Conservation (phyloP, 2,888 invertebrate genomes). For the Limnephilus rhombicus region DNA sequence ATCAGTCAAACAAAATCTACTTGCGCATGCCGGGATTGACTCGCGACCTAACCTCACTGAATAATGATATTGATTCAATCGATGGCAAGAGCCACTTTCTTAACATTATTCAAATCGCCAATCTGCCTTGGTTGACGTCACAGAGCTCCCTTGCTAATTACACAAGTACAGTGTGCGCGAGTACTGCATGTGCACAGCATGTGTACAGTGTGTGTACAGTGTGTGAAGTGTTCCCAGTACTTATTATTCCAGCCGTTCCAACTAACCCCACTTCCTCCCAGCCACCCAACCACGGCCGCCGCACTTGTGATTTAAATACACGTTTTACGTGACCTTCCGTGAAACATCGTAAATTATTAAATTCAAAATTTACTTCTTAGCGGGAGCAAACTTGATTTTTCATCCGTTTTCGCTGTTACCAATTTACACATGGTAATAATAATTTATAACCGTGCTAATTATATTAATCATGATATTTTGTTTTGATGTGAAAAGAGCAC, state of each 20-base stretch:
- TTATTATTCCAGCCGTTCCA: background rate
- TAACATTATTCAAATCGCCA: background rate
- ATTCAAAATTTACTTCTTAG: background rate
- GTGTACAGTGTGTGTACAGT: background rate
- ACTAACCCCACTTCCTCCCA: background rate
- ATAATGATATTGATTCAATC: no score
- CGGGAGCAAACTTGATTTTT: background rate
- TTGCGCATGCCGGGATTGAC: no score
- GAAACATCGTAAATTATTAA: background rate
- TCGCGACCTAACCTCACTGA: no score
- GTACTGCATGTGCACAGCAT: no score
- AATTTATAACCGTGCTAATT: background rate
- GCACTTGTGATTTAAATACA: background rate
- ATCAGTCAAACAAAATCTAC: no score
- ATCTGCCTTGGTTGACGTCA: background rate
- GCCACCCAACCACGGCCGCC: background rate
- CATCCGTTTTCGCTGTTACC: background rate
- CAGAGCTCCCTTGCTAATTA: background rate
- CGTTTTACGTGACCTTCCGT: slow-evolving; percentile 1
- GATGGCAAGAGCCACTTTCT: background rate
- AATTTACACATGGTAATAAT: background rate
- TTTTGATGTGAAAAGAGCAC: no score
- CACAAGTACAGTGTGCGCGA: background rate
- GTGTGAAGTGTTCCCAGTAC: background rate
- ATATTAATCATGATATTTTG: background rate